Percentiles rank a stretch among this genome's conserved stretches.
These are phyloP conservation scores for Knipowitschia caucasica DNA, from an alignment of 2,797 vertebrate genomes.

Conservation along the genomic window DNA sequence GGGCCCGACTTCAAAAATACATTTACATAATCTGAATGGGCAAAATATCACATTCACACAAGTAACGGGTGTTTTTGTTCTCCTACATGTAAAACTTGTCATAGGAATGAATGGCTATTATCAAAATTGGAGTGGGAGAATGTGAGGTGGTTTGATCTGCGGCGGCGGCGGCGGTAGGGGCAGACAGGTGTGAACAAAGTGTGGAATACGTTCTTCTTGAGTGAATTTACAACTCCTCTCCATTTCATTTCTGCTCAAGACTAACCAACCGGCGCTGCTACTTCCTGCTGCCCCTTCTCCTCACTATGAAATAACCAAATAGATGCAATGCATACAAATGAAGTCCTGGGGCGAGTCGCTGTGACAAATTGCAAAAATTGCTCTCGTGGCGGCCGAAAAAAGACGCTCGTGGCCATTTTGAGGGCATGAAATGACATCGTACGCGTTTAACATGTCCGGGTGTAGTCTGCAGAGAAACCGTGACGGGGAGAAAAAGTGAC, in stretches of 20 bases:
- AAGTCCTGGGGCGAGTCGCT: conserved; percentile 6
- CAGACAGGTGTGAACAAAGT: neutral
- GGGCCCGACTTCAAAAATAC: no score
- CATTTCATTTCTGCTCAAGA: conserved; percentile 18
- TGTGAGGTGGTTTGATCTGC: no score
- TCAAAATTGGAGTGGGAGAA: no score
- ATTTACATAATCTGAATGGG: no score
- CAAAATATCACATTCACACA: no score
- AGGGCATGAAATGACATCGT: conserved; percentile 40
- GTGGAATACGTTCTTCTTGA: neutral
- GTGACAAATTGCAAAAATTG: conserved; percentile 40
- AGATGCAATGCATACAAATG: conserved; percentile 32
- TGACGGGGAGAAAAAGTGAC: conserved; percentile 23
- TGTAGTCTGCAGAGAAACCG: conserved; percentile 17
- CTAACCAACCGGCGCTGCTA: conserved; percentile 3
- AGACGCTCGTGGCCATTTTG: conserved; percentile 17
- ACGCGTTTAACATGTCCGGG: conserved; percentile 36
- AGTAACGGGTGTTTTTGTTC: no score
- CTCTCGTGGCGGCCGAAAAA: conserved; percentile 35
- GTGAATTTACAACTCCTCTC: neutral
- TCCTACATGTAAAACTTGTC: no score
- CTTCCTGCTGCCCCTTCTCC: neutral
- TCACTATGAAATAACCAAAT: conserved; percentile 24
- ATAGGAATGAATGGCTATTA: no score
- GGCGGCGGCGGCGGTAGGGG: neutral